A percentile compares a stretch with the other conserved stretches of the same genome.
phyloP scores from a whole-genome alignment of 1,140 invertebrate genomes.

The Metaphire vulgaris region DNA sequence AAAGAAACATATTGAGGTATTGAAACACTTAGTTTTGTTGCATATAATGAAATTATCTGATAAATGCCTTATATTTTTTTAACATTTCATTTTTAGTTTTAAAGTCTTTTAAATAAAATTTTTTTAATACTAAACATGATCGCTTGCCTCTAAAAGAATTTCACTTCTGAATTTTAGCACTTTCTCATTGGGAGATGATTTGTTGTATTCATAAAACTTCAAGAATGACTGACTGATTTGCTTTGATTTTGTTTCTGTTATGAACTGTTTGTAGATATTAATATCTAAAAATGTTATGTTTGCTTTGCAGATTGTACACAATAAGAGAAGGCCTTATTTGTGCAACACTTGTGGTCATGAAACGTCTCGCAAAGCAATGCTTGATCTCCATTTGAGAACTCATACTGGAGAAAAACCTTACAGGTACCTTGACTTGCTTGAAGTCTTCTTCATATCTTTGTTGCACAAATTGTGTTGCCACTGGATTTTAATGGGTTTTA shows the following conservation, averaged over 20 bases:
- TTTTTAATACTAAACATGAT: no score
- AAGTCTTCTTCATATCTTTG: neutral
- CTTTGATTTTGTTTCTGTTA: neutral
- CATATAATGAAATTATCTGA: no score
- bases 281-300: neutral
- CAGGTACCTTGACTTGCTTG: constrained; percentile 37
- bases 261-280: neutral
- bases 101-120: no score
- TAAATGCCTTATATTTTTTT: no score
- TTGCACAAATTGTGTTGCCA: neutral
- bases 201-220: no score
- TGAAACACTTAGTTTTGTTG: no score
- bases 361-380: constrained; percentile 55
- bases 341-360: constrained; percentile 70
- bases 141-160: no score
- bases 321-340: constrained; percentile 67
- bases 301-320: constrained; percentile 57
- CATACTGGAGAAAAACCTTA: constrained; percentile 60
- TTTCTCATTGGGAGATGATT: no score
- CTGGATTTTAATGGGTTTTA: no score
- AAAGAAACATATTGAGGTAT: constrained; percentile 66
- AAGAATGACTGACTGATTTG: no score
- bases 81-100: no score
- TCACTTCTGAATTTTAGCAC: no score
- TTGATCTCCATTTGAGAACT: constrained; percentile 65